A percentile compares a stretch with the other conserved stretches of the same genome.
phyloP scores from a whole-genome alignment of 1,140 invertebrate genomes.

The Ceratina australensis region DNA sequence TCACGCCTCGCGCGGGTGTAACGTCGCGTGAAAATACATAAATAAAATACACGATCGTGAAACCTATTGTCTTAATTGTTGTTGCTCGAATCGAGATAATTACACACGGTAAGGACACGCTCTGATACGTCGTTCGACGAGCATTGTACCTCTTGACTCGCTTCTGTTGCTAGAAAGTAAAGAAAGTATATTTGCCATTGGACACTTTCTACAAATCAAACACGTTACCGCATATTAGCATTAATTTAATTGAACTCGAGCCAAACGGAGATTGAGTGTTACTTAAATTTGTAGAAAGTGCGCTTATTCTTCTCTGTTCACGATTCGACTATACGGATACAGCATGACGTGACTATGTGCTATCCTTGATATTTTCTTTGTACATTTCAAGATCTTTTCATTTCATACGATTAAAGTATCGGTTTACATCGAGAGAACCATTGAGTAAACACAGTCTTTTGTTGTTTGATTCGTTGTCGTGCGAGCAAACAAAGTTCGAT shows the following conservation, averaged over 20 bases:
- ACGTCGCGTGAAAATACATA: neutral
- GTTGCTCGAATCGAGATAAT: slow-evolving; percentile 28
- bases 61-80: slow-evolving; percentile 35
- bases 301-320: slow-evolving; percentile 15
- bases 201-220: slow-evolving; percentile 33
- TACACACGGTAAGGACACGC: slow-evolving; percentile 50
- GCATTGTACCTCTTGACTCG: slow-evolving; percentile 27
- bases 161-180: slow-evolving; percentile 48
- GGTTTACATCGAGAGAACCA: neutral
- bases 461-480: neutral
- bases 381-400: slow-evolving; percentile 3
- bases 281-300: slow-evolving; percentile 36
- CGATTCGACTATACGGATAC: slow-evolving; percentile 31
- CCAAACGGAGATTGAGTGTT: neutral
- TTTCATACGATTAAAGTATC: neutral
- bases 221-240: too few species aligned
- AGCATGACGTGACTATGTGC: slow-evolving; percentile 54
- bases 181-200: slow-evolving; percentile 9
- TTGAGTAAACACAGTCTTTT: neutral
- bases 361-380: slow-evolving; percentile 1
- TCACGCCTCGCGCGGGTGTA: slow-evolving; percentile 11
- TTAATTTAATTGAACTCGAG: too few species aligned
- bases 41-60: too few species aligned
- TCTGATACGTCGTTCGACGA: slow-evolving; percentile 20
- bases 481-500: neutral